Conservation (phyloP, 2,113 vertebrate genomes). For the Platichthys stellatus region DNA sequence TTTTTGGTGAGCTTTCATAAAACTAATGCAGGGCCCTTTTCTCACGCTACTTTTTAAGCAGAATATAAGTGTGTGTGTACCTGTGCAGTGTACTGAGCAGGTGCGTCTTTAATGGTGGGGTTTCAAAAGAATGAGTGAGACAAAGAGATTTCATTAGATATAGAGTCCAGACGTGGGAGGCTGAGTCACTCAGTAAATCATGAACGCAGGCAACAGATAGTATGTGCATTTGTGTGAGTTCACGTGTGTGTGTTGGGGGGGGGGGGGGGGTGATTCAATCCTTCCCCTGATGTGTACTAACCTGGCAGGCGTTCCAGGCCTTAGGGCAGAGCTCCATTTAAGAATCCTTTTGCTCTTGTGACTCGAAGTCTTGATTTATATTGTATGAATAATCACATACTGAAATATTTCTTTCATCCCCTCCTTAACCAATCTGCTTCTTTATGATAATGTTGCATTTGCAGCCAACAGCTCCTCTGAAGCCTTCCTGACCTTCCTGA, state of each 20-base stretch:
- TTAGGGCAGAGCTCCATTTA: conserved; percentile 49
- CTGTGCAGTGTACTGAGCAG: background rate
- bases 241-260: background rate
- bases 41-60: background rate
- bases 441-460: conserved; percentile 18
- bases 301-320: conserved; percentile 65
- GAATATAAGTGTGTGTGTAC: background rate
- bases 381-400: conserved; percentile 30
- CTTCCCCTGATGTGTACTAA: conserved; percentile 63
- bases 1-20: background rate
- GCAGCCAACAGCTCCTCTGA: conserved; percentile 7
- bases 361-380: conserved; percentile 21
- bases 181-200: conserved; percentile 34
- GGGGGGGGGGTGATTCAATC: conserved; percentile 56
- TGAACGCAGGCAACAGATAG: background rate
- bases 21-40: background rate
- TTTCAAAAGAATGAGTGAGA: conserved; percentile 30
- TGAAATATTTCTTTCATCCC: conserved; percentile 44
- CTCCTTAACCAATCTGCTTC: conserved; percentile 9
- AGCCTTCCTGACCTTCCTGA: conserved; percentile 30
- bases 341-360: conserved; percentile 33
- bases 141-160: conserved; percentile 50
- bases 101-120: conserved; percentile 38
- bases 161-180: conserved; percentile 42
- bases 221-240: conserved; percentile 2